Conservation (phyloP, 2,888 invertebrate genomes). For the Philonicus albiceps region DNA sequence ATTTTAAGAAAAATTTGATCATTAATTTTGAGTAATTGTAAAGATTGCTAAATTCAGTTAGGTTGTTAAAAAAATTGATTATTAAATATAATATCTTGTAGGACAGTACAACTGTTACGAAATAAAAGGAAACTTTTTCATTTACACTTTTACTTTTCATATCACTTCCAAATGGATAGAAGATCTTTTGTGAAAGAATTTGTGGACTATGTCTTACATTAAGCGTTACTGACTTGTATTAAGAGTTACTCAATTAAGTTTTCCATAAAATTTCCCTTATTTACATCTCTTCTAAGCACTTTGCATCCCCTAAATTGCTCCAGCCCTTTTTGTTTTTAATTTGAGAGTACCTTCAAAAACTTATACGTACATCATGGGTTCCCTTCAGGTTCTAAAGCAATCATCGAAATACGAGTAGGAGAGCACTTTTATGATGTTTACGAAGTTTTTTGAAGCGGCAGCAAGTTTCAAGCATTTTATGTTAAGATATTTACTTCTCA, state of each 20-base stretch:
- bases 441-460: background rate
- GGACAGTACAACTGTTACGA: too few relatives aligned
- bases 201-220: too few relatives aligned
- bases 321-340: background rate
- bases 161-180: too few relatives aligned
- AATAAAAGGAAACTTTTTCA: too few relatives aligned
- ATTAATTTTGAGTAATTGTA: background rate
- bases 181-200: too few relatives aligned
- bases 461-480: background rate
- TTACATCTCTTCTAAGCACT: background rate
- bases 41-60: too few relatives aligned
- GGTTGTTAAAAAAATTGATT: too few relatives aligned
- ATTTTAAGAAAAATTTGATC: too few relatives aligned
- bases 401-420: background rate
- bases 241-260: background rate
- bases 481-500: background rate
- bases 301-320: background rate
- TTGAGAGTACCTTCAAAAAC: background rate
- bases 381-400: background rate
- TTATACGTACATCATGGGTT: background rate
- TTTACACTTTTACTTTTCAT: too few relatives aligned
- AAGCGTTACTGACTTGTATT: too few relatives aligned
- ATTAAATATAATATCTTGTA: too few relatives aligned
- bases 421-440: background rate
- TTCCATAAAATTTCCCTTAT: background rate